These are phyloP conservation scores for Tetrapedia diversipes DNA, from an alignment of 2,888 invertebrate genomes.

Conservation along the genomic window DNA sequence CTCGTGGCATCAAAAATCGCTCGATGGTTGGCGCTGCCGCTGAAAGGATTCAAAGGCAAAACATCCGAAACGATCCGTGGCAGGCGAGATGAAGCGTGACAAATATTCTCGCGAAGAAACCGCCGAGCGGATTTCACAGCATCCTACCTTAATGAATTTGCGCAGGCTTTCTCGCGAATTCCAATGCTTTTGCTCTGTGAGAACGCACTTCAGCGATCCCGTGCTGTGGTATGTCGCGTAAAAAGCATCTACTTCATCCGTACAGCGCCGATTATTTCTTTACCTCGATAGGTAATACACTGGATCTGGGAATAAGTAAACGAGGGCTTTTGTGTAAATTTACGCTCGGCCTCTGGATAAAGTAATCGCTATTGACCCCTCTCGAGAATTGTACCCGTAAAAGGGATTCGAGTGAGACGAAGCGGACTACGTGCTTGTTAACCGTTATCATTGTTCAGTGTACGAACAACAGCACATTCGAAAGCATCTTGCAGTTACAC, in stretches of 20 bases:
- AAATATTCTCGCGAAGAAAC: constrained; percentile 42
- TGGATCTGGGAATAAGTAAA: neutral
- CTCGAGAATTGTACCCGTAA: neutral
- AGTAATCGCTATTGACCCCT: constrained; percentile 3
- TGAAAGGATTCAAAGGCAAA: constrained; percentile 7
- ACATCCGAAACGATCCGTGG: constrained; percentile 19
- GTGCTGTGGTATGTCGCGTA: neutral
- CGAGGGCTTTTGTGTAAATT: neutral
- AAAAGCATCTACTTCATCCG: neutral
- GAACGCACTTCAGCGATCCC: too few species aligned
- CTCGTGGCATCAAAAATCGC: neutral
- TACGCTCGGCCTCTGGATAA: neutral
- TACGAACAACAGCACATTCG: constrained; percentile 40
- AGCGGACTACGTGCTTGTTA: constrained; percentile 3
- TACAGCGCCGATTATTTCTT: too few species aligned
- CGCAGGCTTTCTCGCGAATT: constrained; percentile 39
- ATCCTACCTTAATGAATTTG: constrained; percentile 52
- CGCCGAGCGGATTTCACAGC: constrained; percentile 15
- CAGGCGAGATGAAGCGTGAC: constrained; percentile 34
- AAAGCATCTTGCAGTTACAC: constrained; percentile 54
- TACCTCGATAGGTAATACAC: neutral
- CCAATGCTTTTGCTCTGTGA: constrained; percentile 18
- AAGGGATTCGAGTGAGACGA: neutral
- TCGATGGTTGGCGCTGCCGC: neutral
- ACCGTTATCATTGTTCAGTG: constrained; percentile 51